A percentile compares a stretch with the other conserved stretches of the same genome.
phyloP scores from a whole-genome alignment of 2,113 vertebrate species.

The Oryzias celebensis region DNA sequence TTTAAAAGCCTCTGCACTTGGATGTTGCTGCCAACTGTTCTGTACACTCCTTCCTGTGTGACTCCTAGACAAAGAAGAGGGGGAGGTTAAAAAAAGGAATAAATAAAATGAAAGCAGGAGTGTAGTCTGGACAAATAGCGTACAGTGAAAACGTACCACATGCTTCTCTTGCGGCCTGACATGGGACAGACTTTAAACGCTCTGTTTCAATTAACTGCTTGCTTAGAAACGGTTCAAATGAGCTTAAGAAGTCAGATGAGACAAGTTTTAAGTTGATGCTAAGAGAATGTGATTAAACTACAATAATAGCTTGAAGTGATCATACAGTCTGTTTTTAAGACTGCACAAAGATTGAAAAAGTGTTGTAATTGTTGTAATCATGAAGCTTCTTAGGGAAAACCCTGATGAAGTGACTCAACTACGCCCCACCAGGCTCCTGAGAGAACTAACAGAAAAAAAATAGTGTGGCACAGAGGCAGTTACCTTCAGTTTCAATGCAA shows the following conservation, averaged over 20 bases:
- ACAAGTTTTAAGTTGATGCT: not conserved
- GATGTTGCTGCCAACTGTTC: constrained; percentile 96
- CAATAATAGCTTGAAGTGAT: too few relatives aligned
- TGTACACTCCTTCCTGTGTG: constrained; percentile 90
- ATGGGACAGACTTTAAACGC: constrained; percentile 25
- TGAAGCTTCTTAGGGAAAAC: too few relatives aligned
- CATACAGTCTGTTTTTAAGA: too few relatives aligned
- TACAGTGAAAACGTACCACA: constrained; percentile 60
- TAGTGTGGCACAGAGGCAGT: constrained; percentile 1
- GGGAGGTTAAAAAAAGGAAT: constrained; percentile 3
- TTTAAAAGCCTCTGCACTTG: constrained; percentile 97
- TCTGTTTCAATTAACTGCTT: constrained; percentile 15
- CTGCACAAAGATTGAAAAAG: too few relatives aligned
- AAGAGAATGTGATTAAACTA: too few relatives aligned
- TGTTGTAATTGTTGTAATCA: too few relatives aligned
- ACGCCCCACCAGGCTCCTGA: not conserved
- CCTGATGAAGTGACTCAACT: too few relatives aligned
- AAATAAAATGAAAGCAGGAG: not conserved
- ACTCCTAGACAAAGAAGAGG: constrained; percentile 77
- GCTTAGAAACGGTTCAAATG: not conserved
- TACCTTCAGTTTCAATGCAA: constrained; percentile 90
- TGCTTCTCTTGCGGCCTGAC: constrained; percentile 12
- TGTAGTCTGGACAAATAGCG: constrained; percentile 30
- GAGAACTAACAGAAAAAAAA: not conserved
- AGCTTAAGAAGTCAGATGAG: not conserved